phyloP scores from a whole-genome alignment of 2,113 vertebrate species.

The Arenaria interpres region DNA sequence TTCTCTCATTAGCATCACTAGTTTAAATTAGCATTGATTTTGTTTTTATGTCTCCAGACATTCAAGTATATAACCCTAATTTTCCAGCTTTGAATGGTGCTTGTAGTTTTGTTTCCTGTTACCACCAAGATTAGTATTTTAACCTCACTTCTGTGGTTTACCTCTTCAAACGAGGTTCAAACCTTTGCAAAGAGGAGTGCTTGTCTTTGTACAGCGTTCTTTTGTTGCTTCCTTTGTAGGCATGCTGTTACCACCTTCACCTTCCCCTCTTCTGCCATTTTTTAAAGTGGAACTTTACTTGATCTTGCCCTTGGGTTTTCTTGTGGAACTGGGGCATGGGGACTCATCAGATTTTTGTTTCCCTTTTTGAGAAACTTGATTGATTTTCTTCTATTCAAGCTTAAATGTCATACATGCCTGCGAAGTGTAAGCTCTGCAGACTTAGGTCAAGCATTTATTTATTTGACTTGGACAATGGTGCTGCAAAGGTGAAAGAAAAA shows the following conservation, averaged over 20 bases:
- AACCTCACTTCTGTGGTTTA: neutral
- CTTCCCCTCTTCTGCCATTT: neutral
- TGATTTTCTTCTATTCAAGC: neutral
- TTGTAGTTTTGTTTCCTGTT: neutral
- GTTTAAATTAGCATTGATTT: neutral
- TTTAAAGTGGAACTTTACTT: neutral
- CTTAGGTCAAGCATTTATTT: neutral
- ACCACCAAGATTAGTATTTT: neutral
- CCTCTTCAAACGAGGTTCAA: neutral
- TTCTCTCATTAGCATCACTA: neutral
- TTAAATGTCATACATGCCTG: neutral
- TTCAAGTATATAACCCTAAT: neutral
- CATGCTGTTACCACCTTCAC: neutral
- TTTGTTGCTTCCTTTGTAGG: neutral
- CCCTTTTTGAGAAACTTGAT: neutral
- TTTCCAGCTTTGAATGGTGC: neutral
- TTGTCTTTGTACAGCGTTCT: neutral
- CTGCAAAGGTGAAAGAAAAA: neutral
- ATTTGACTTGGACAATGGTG: neutral
- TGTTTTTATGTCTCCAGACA: neutral
- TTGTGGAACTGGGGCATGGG: rapidly evolving
- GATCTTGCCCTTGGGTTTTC: neutral
- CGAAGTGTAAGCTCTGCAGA: neutral
- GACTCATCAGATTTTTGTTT: neutral
- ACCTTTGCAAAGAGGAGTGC: neutral